These are phyloP conservation scores for Osmoderma eremita DNA, from an alignment of 2,888 invertebrate genomes.

Conservation along the genomic window DNA sequence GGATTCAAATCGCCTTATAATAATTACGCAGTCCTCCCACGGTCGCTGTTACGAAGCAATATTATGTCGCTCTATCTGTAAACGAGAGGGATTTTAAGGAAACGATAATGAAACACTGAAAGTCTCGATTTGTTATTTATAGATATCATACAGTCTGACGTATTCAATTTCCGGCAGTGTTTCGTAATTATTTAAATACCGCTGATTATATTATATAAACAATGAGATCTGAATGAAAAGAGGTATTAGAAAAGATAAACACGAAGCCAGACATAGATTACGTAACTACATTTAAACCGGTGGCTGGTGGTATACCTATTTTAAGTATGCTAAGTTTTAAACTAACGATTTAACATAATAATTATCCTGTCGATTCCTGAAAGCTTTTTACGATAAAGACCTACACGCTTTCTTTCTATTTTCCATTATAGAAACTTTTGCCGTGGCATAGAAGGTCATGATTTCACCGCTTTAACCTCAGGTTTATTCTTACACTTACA, in stretches of 20 bases:
- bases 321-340: not conserved
- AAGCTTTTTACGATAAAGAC: no score
- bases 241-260: not conserved
- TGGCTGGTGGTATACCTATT: not conserved
- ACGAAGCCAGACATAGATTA: not conserved
- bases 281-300: no score
- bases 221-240: not conserved
- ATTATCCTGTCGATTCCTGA: no score
- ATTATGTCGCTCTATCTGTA: no score
- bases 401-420: no score
- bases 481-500: not conserved
- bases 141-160: not conserved
- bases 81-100: not conserved
- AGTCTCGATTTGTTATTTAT: not conserved
- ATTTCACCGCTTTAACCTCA: not conserved
- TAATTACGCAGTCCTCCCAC: not conserved
- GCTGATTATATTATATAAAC: not conserved
- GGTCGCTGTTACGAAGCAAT: no score
- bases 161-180: slow-evolving; percentile 17
- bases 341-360: not conserved
- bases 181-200: slow-evolving; percentile 21
- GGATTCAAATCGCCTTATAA: not conserved
- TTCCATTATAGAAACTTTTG: no score
- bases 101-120: slow-evolving; percentile 1
- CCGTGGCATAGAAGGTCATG: no score